These are phyloP conservation scores for Drosophila arizonae DNA, from an alignment of 1,140 invertebrate genomes.

Conservation along the genomic window DNA sequence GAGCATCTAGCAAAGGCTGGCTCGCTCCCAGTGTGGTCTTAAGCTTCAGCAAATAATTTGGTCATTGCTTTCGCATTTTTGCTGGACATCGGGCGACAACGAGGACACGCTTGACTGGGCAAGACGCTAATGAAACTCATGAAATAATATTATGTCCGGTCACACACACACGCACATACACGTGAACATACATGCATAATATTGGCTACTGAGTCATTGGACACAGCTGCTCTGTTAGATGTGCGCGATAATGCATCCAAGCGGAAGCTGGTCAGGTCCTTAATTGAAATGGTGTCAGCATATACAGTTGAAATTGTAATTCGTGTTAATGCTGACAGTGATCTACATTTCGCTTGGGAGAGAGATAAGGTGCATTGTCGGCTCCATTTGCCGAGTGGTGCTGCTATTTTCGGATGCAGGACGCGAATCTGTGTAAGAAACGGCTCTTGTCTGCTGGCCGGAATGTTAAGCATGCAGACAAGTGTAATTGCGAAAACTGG, in stretches of 20 bases:
- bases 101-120: constrained; percentile 32
- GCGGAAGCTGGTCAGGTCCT: constrained; percentile 26
- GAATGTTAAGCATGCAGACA: not conserved
- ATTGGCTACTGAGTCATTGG: constrained; percentile 22
- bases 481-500: constrained; percentile 5
- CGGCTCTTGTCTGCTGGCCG: not conserved
- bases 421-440: not conserved
- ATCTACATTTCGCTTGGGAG: constrained; percentile 4
- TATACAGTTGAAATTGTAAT: constrained; percentile 10
- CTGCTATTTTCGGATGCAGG: not conserved
- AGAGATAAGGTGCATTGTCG: not conserved
- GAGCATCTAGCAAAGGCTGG: not conserved
- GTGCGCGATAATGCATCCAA: constrained; percentile 36
- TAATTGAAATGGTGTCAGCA: constrained; percentile 38
- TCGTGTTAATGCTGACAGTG: constrained; percentile 3
- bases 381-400: not conserved
- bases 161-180: constrained; percentile 14
- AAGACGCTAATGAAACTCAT: constrained; percentile 41
- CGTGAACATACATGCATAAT: not conserved
- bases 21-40: not conserved
- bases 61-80: constrained; percentile 27
- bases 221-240: constrained; percentile 29
- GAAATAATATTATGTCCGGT: constrained; percentile 42
- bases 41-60: constrained; percentile 23
- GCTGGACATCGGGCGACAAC: constrained; percentile 8